These are phyloP conservation scores for Thripadectes ignobilis DNA, from an alignment of 2,797 vertebrate species.

Conservation along the genomic window DNA sequence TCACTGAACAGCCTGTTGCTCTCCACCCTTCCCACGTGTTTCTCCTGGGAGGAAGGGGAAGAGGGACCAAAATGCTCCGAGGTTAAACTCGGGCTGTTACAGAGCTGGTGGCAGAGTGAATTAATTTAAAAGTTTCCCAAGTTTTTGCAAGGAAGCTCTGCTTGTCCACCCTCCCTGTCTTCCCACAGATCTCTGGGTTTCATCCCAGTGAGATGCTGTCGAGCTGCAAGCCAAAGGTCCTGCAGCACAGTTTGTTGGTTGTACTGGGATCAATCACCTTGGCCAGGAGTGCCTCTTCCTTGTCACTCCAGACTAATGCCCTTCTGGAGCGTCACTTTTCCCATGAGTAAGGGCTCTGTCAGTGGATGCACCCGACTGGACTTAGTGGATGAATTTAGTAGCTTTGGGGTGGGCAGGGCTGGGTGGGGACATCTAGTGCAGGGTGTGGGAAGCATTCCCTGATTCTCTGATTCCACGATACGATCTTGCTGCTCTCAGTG, in stretches of 20 bases:
- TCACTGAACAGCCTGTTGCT: not conserved
- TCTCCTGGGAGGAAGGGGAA: not conserved
- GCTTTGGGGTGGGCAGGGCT: not conserved
- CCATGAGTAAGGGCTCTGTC: not conserved
- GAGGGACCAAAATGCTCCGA: not conserved
- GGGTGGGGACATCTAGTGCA: not conserved
- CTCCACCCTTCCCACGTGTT: not conserved
- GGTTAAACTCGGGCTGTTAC: not conserved
- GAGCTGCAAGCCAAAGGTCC: not conserved
- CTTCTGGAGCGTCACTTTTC: not conserved
- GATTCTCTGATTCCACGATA: rapidly evolving
- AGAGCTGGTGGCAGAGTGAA: not conserved
- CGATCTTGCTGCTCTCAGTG: rapidly evolving
- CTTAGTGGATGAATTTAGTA: not conserved
- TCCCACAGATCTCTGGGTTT: not conserved
- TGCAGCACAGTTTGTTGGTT: rapidly evolving
- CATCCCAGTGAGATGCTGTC: not conserved
- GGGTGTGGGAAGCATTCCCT: not conserved
- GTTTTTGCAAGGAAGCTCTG: not conserved
- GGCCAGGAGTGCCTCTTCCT: not conserved
- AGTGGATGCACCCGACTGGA: not conserved
- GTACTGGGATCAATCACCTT: not conserved
- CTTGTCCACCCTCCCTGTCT: rapidly evolving
- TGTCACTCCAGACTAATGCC: not conserved
- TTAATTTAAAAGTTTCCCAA: not conserved